phyloP scores from a whole-genome alignment of 2,113 vertebrate genomes.

The Syngnathus floridae region DNA sequence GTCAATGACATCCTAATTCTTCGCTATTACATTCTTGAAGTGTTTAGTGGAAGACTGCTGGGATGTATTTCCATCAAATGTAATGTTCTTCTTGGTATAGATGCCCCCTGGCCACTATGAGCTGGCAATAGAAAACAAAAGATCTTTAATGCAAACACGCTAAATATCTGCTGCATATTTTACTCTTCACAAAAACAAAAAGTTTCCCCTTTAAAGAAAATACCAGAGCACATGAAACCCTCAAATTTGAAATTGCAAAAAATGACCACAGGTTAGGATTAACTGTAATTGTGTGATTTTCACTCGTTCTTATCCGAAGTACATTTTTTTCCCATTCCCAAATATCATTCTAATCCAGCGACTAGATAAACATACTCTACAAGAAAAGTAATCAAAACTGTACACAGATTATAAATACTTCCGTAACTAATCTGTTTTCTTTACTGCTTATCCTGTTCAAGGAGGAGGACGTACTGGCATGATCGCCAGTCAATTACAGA shows the following conservation, averaged over 20 bases:
- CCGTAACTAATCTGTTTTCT: not conserved
- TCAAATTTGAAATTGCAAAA: constrained; percentile 2
- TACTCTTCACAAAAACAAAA: no score
- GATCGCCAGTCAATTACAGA: not conserved
- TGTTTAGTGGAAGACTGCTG: not conserved
- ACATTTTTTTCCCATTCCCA: not conserved
- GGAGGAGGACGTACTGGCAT: not conserved
- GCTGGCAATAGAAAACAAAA: not conserved
- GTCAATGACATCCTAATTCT: not conserved
- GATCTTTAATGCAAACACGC: constrained; percentile 12
- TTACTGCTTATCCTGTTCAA: not conserved
- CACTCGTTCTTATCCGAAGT: no score
- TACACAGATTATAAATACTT: not conserved
- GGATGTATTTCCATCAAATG: not conserved
- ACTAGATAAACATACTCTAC: not conserved
- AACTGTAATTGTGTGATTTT: not conserved
- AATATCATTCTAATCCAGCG: not conserved
- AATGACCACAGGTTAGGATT: not conserved
- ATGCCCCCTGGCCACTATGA: not conserved
- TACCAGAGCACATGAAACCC: constrained; percentile 13
- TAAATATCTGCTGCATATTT: constrained; percentile 18
- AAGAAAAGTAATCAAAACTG: not conserved
- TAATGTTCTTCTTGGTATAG: constrained; percentile 6
- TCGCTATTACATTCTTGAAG: not conserved
- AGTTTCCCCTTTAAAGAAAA: constrained; percentile 36